phyloP scores from a whole-genome alignment of 2,113 vertebrate species.

The Opisthocomus hoazin region DNA sequence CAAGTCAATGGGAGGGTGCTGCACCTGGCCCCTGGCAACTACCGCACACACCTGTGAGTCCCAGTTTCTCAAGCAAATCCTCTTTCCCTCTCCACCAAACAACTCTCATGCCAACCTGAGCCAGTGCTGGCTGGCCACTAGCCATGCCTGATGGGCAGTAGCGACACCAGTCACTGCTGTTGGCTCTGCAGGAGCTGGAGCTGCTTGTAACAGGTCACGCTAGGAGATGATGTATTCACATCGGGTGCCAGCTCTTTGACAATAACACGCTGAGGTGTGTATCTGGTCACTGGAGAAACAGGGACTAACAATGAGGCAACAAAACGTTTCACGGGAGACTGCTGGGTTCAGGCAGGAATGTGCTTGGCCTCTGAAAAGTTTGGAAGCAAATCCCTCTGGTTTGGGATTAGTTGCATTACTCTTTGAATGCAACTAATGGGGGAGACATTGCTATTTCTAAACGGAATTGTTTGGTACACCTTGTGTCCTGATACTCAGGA shows the following conservation, averaged over 20 bases:
- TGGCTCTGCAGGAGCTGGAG: neutral
- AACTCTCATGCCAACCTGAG: accelerated
- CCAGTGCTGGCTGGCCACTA: neutral
- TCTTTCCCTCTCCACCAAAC: neutral
- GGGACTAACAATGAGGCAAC: neutral
- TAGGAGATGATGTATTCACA: neutral
- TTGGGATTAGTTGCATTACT: neutral
- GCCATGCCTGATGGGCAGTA: neutral
- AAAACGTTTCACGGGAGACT: neutral
- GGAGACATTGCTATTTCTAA: neutral
- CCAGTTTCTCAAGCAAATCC: neutral
- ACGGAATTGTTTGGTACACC: neutral
- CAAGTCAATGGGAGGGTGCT: neutral
- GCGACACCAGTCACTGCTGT: accelerated
- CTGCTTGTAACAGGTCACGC: accelerated
- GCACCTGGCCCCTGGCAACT: neutral
- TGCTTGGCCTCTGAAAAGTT: neutral
- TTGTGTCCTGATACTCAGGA: neutral
- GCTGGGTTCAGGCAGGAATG: neutral
- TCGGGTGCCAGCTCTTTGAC: neutral
- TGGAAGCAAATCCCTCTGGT: neutral
- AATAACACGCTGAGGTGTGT: neutral
- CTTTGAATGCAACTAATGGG: too few relatives aligned
- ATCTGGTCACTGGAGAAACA: neutral
- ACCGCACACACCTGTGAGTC: accelerated